Evolutionary conservation across 2,888 invertebrate species (phyloP).

Genomic region (Lysandra coridon): DNA sequence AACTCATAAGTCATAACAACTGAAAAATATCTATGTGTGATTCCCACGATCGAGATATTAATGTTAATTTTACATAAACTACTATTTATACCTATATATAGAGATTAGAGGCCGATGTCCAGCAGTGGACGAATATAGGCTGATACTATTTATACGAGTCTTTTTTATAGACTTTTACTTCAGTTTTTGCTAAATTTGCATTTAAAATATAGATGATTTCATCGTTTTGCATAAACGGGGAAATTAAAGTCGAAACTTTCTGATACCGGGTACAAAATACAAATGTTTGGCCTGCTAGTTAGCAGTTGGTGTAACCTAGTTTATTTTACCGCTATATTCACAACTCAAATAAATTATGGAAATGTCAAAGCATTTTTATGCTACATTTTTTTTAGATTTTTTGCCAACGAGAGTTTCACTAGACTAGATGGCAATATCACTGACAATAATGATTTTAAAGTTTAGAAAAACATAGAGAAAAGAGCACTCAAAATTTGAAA

Average conservation of each 20-base stretch:
- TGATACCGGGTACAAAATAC: neutral
- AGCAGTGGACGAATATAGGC: no score
- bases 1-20: no score
- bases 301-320: neutral
- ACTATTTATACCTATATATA: neutral
- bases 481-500: no score
- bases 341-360: neutral
- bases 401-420: neutral
- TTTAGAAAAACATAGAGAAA: no score
- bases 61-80: neutral
- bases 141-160: neutral
- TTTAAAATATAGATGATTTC: neutral
- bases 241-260: neutral
- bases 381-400: neutral
- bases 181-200: neutral
- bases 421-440: neutral
- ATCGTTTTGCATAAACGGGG: neutral
- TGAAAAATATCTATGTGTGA: no score
- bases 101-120: no score
- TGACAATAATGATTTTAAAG: no score
- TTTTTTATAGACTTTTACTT: neutral
- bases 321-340: slow-evolving; percentile 7
- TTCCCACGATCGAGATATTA: no score
- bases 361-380: neutral
- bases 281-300: slow-evolving; percentile 2